phyloP scores from a whole-genome alignment of 2,888 invertebrate species.

The Dromius quadrimaculatus region DNA sequence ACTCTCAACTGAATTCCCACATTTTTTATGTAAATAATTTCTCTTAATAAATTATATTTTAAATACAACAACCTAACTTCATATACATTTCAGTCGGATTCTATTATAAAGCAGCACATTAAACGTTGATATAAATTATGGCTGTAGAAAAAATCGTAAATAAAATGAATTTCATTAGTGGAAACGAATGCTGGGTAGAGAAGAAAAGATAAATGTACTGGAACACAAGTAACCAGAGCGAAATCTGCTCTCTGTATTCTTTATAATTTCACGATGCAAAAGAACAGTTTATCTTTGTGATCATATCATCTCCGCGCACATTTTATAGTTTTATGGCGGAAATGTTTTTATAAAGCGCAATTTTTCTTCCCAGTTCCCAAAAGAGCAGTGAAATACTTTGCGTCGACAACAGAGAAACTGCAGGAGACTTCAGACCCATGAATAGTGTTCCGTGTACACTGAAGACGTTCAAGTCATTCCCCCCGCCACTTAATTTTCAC shows the following conservation, averaged over 20 bases:
- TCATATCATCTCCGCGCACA: conserved; percentile 41
- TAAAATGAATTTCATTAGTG: conserved; percentile 30
- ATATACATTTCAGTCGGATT: too few species aligned
- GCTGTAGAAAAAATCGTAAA: too few species aligned
- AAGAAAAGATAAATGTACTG: conserved; percentile 23
- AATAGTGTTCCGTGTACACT: conserved; percentile 8
- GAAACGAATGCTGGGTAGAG: neutral
- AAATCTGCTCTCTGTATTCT: conserved; percentile 16
- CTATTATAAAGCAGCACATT: too few species aligned
- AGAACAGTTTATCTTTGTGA: conserved; percentile 42
- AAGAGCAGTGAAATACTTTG: conserved; percentile 51
- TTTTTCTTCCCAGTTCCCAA: conserved; percentile 61
- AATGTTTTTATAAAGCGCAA: conserved; percentile 66
- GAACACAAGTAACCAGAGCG: neutral
- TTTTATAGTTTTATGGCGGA: conserved; percentile 66
- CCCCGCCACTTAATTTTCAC: neutral
- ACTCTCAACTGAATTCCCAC: too few species aligned
- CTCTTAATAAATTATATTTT: too few species aligned
- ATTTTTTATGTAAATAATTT: too few species aligned
- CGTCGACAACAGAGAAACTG: conserved; percentile 6
- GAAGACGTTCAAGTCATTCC: neutral
- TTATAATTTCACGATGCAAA: conserved; percentile 39
- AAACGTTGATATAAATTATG: too few species aligned
- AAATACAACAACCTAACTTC: too few species aligned
- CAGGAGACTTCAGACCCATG: conserved; percentile 6